phyloP scores from a whole-genome alignment of 2,888 invertebrate genomes.

The Drosophila atripex region DNA sequence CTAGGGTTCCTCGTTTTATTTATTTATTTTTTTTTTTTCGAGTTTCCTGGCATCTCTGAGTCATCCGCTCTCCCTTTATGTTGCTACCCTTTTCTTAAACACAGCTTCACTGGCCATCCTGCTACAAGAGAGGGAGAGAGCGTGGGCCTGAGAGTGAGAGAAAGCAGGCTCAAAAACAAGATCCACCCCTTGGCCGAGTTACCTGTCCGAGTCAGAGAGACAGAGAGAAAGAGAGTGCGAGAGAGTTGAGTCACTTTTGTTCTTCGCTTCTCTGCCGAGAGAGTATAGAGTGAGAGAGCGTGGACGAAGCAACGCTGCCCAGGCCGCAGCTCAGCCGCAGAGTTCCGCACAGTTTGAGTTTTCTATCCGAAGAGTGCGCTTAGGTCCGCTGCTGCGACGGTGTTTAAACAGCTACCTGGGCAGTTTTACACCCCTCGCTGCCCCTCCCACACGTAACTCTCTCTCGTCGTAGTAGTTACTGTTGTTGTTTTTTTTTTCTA shows the following conservation, averaged over 20 bases:
- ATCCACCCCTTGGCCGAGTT: constrained; percentile 31
- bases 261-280: background rate
- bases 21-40: background rate
- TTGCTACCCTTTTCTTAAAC: constrained; percentile 27
- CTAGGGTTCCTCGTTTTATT: background rate
- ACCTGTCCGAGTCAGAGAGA: constrained; percentile 20
- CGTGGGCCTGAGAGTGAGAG: background rate
- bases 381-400: constrained; percentile 80
- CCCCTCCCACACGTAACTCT: constrained; percentile 20
- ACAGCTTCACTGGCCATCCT: constrained; percentile 19
- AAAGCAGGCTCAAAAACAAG: constrained; percentile 27
- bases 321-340: constrained; percentile 49
- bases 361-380: constrained; percentile 81
- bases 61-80: constrained; percentile 7
- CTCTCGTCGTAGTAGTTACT: constrained; percentile 5
- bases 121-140: background rate
- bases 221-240: background rate
- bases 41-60: constrained; percentile 23
- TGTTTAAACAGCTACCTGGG: constrained; percentile 58
- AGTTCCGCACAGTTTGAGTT: constrained; percentile 70
- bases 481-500: background rate
- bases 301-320: background rate
- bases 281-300: background rate
- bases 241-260: background rate
- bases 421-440: constrained; percentile 29